phyloP scores from a whole-genome alignment of 2,797 vertebrate species.

The Acanthiza pusilla region DNA sequence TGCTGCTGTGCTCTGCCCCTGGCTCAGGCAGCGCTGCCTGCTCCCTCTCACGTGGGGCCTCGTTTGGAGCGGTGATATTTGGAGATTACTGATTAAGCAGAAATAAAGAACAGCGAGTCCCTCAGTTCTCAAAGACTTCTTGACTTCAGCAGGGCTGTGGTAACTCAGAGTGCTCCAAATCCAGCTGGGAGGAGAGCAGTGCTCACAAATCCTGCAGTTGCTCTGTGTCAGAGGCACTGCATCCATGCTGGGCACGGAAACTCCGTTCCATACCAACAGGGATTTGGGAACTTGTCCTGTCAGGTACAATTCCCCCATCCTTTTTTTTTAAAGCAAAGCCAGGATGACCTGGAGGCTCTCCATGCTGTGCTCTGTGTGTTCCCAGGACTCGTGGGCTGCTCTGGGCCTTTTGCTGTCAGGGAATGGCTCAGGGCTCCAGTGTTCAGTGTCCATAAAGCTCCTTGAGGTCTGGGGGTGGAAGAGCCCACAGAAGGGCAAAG shows the following conservation, averaged over 20 bases:
- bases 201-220: accelerated
- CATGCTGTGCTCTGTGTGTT: accelerated
- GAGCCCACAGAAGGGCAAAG: not conserved
- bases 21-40: not conserved
- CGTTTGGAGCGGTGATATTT: not conserved
- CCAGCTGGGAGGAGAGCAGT: not conserved
- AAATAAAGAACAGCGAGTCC: not conserved
- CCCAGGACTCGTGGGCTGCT: not conserved
- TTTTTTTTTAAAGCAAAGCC: not conserved
- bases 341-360: not conserved
- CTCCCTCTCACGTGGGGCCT: not conserved
- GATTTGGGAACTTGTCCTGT: not conserved
- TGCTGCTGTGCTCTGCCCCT: accelerated
- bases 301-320: accelerated
- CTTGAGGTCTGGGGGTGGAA: not conserved
- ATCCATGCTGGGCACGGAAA: accelerated
- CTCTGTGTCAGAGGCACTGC: not conserved
- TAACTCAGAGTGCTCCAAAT: accelerated
- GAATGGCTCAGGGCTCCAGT: not conserved
- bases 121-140: not conserved
- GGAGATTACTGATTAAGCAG: not conserved
- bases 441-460: not conserved
- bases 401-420: accelerated
- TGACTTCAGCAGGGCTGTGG: not conserved
- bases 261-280: not conserved